Base-by-base conservation (phyloP, 2,797 vertebrate species). In the Catamblyrhynchus diadema region DNA sequence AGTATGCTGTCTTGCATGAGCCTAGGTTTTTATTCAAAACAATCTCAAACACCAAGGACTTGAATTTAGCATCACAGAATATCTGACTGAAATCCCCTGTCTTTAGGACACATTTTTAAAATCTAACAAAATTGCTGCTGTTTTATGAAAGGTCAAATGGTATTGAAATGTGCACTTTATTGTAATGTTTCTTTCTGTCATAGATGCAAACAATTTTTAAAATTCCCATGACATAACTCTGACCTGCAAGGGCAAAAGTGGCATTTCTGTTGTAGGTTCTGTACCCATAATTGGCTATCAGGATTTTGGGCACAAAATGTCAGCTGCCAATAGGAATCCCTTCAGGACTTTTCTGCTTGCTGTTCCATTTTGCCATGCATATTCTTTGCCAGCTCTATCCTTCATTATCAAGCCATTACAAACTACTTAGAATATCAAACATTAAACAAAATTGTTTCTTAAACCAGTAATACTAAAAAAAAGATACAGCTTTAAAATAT, bases 131-230 rank as follows among this genome's bases (percentile, higher is more conserved):
- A 80, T 45, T 2, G 14, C 39, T 48, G 3, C 2, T 30, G 17
- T 20, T 87, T 89, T 67, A 28, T 20, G 8, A 53, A 75, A 65
- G 4, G 8, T 33, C 45, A 42, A 41, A 21, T 24, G 10, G 2
- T 33, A 24, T 13, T 33, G 21, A 78, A 64, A 53, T n/a, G 2
- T 21, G 11, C 3, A 11, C 32, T 88, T 80, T 1, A 35, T 59
- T 54, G 12, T 6, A 47, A 24, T n/a, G 2, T 45, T 80, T 84
- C 20, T 9, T 60, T 74, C 44, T 39, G 14, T 27, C 15, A 24
- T 12, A 56, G 1, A 9, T 17, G 8, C 14, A 41, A 75, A 53
- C 3, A 57, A 1, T 0, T 25, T 69, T 51, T 57, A 23, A 8
- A 45, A n/a, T 48, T 67, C 17, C 12, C 17, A 6, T 21, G 15